Conservation (phyloP, 2,888 invertebrate genomes). For the Protonemura montana region DNA sequence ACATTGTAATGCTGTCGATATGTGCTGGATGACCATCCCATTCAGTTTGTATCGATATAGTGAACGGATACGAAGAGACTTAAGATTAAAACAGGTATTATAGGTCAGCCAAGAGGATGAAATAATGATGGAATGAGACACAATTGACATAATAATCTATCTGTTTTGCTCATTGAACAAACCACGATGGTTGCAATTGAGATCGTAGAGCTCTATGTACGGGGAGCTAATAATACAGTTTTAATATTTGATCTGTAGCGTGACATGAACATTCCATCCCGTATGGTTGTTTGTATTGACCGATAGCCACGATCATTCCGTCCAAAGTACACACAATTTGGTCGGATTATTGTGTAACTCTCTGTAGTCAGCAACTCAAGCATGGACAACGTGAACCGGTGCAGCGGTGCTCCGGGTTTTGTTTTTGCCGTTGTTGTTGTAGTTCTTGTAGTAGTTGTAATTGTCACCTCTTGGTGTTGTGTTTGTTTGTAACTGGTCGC, state of each 20-base stretch:
- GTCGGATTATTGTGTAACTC: not conserved
- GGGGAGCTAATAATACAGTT: constrained; percentile 4
- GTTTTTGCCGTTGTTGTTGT: not conserved
- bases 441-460: not conserved
- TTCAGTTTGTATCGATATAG: not conserved
- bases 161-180: not conserved
- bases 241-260: constrained; percentile 7
- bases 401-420: not conserved
- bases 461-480: not conserved
- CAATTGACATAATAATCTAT: not conserved
- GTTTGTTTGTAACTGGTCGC: not conserved
- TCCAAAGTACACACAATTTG: not conserved
- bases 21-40: too few species aligned
- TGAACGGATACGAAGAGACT: not conserved
- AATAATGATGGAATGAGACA: not conserved
- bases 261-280: not conserved
- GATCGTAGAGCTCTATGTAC: not conserved
- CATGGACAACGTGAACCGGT: not conserved
- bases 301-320: not conserved
- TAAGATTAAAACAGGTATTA: not conserved
- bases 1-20: not conserved
- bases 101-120: not conserved
- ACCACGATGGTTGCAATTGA: not conserved
- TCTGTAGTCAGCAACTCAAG: not conserved
- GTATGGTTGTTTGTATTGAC: constrained; percentile 7